Conservation (phyloP, 2,888 invertebrate species). For the Homarus gammarus region DNA sequence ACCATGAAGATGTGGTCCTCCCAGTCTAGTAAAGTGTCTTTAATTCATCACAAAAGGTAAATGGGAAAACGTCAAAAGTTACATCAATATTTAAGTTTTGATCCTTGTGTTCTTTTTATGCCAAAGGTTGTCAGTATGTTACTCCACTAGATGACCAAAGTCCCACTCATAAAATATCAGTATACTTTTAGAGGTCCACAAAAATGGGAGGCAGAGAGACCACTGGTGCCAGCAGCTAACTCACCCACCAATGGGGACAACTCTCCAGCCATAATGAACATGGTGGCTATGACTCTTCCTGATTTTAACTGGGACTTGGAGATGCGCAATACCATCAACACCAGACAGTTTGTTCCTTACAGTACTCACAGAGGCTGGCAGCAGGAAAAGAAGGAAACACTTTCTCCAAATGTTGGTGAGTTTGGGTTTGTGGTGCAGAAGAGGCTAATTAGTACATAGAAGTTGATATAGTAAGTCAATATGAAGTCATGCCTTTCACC, state of each 20-base stretch:
- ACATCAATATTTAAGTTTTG: too few relatives aligned
- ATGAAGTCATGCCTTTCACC: too few relatives aligned
- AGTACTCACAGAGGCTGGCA: constrained; percentile 13
- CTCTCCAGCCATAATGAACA: constrained; percentile 13
- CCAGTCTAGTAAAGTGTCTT: not conserved
- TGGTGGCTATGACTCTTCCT: constrained; percentile 7
- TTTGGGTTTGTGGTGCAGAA: too few relatives aligned
- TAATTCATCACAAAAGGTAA: not conserved
- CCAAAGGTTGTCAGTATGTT: too few relatives aligned
- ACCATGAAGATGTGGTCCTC: constrained; percentile 7
- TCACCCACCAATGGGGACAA: not conserved
- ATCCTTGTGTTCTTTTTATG: too few relatives aligned
- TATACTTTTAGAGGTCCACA: not conserved
- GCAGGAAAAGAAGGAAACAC: constrained; percentile 25
- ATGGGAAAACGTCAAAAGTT: too few relatives aligned
- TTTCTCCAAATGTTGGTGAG: constrained; percentile 44
- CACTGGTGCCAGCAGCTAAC: not conserved
- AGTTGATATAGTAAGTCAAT: too few relatives aligned
- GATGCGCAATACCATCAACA: not conserved
- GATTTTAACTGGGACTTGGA: constrained; percentile 50
- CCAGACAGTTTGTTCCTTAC: constrained; percentile 18
- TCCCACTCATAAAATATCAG: not conserved
- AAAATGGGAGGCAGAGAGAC: not conserved
- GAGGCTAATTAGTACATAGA: too few relatives aligned
- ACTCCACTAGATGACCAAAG: too few relatives aligned